phyloP scores from a whole-genome alignment of 2,113 vertebrate genomes.

The Hyperopisus bebe region DNA sequence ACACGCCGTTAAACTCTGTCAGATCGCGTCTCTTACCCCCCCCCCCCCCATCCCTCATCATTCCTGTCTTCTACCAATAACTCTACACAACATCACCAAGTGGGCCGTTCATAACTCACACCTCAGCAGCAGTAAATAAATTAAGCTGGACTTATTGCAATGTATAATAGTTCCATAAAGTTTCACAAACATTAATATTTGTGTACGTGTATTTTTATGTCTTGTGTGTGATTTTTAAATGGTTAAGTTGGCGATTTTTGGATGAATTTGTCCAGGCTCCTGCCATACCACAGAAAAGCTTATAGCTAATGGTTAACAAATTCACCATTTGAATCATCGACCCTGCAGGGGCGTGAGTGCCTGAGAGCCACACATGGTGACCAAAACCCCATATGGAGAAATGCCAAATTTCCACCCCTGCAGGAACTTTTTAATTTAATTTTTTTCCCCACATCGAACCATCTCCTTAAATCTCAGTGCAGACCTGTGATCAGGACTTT shows the following conservation, averaged over 20 bases:
- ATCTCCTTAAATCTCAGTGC: slow-evolving; percentile 56
- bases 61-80: background rate
- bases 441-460: slow-evolving; percentile 56
- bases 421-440: slow-evolving; percentile 19
- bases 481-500: slow-evolving; percentile 41
- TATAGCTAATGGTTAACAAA: slow-evolving; percentile 51
- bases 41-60: background rate
- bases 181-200: background rate
- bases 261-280: slow-evolving; percentile 33
- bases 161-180: background rate
- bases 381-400: background rate
- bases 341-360: slow-evolving; percentile 49
- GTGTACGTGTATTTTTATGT: background rate
- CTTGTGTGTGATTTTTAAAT: background rate
- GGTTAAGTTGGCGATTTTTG: background rate
- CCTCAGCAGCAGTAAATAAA: background rate
- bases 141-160: background rate
- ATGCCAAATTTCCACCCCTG: background rate
- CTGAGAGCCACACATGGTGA: slow-evolving; percentile 40
- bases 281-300: slow-evolving; percentile 37
- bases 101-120: background rate
- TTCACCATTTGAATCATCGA: slow-evolving; percentile 33
- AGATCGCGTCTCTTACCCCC: background rate
- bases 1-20: background rate
- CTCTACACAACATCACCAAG: background rate